Percentiles rank a stretch among this genome's conserved stretches.
phyloP scores from a whole-genome alignment of 2,113 vertebrate genomes.

The Plestiodon gilberti region DNA sequence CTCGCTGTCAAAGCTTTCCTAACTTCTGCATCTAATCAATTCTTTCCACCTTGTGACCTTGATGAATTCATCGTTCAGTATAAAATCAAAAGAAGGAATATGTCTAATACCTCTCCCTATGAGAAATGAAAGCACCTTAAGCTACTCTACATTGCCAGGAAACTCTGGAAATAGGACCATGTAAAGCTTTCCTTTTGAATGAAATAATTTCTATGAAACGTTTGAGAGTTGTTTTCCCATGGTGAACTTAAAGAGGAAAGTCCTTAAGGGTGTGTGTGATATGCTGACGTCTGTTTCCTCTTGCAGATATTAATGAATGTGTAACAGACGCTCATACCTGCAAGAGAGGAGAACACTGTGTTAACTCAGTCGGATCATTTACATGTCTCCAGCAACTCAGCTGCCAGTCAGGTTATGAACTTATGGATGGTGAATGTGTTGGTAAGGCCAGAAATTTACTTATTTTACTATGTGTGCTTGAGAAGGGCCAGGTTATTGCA shows the following conservation, averaged over 20 bases:
- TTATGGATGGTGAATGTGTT: slow-evolving; percentile 81
- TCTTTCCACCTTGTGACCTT: background rate
- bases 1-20: background rate
- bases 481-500: background rate
- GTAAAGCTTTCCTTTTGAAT: background rate
- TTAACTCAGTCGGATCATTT: slow-evolving; percentile 90
- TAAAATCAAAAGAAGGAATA: background rate
- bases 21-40: background rate
- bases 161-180: background rate
- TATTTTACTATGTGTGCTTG: background rate
- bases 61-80: background rate
- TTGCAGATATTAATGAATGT: slow-evolving; percentile 92
- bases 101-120: background rate
- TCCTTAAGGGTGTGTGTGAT: background rate
- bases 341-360: slow-evolving; percentile 80
- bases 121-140: background rate
- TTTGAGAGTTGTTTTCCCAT: slow-evolving; percentile 5
- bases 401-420: slow-evolving; percentile 83
- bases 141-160: slow-evolving; percentile 2
- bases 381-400: slow-evolving; percentile 81
- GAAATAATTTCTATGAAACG: background rate
- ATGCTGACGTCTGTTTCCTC: slow-evolving; percentile 23
- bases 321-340: slow-evolving; percentile 84
- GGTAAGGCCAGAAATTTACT: slow-evolving; percentile 73
- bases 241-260: background rate